Conservation (phyloP, 2,888 invertebrate species). For the Epistrophella euchroma region DNA sequence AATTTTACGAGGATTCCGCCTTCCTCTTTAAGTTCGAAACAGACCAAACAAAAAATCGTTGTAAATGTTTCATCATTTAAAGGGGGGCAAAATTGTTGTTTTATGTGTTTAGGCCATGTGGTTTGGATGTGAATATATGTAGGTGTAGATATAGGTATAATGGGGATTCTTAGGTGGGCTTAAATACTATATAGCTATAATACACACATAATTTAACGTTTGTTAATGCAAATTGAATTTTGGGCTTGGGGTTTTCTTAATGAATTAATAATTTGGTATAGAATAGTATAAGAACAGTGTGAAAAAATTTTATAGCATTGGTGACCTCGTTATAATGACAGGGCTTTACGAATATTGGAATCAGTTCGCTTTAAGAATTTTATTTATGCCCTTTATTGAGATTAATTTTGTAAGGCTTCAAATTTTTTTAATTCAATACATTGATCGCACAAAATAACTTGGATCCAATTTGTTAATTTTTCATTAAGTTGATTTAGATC, state of each 20-base stretch:
- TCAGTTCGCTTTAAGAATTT: neutral
- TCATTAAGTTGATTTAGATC: no score
- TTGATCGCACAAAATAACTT: neutral
- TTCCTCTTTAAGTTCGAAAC: conserved; percentile 27
- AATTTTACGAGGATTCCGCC: conserved; percentile 53
- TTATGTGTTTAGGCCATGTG: conserved; percentile 20
- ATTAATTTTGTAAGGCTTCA: neutral
- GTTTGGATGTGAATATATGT: neutral
- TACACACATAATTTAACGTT: conserved; percentile 41
- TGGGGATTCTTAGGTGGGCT: conserved; percentile 18
- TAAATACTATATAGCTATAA: neutral
- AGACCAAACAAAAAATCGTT: neutral
- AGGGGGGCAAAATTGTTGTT: neutral
- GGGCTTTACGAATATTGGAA: neutral
- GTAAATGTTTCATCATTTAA: conserved; percentile 30
- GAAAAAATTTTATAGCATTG: neutral
- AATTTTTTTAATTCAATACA: no score
- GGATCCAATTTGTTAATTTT: no score
- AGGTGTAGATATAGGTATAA: neutral
- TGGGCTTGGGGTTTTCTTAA: conserved; percentile 23
- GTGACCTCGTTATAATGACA: neutral
- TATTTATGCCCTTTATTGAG: neutral
- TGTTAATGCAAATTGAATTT: conserved; percentile 58
- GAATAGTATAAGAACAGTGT: no score
- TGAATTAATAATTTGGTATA: conserved; percentile 41